phyloP scores from a whole-genome alignment of 2,888 invertebrate species.

The Hypsopygia costalis region DNA sequence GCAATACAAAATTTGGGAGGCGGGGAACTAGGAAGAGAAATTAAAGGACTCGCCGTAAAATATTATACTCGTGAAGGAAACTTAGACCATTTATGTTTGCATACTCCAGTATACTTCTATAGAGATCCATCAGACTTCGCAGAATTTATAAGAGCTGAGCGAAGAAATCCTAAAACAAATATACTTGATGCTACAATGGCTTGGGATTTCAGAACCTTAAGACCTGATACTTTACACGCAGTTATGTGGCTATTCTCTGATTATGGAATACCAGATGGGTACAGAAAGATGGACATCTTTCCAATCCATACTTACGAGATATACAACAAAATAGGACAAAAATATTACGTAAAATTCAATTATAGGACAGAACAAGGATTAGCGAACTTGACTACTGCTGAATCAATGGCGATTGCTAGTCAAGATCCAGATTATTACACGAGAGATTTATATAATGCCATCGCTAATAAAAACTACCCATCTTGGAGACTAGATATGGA shows the following conservation, averaged over 20 bases:
- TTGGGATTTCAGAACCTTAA: slow-evolving; percentile 92
- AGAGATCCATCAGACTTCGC: slow-evolving; percentile 92
- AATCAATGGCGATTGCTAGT: slow-evolving; percentile 83
- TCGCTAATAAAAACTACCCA: slow-evolving; percentile 81
- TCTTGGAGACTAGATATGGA: slow-evolving; percentile 59
- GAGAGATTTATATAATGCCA: slow-evolving; percentile 91
- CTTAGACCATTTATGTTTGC: slow-evolving; percentile 92
- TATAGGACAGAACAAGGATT: slow-evolving; percentile 94
- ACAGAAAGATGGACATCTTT: slow-evolving; percentile 93
- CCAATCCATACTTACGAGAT: slow-evolving; percentile 95
- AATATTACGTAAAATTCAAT: slow-evolving; percentile 92
- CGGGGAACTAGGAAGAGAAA: slow-evolving; percentile 90
- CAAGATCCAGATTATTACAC: slow-evolving; percentile 91
- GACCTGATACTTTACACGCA: slow-evolving; percentile 90
- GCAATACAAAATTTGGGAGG: slow-evolving; percentile 90
- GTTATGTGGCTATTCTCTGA: slow-evolving; percentile 89
- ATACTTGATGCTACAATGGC: slow-evolving; percentile 91
- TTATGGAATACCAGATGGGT: slow-evolving; percentile 93
- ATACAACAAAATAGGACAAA: slow-evolving; percentile 85
- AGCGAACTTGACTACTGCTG: slow-evolving; percentile 83
- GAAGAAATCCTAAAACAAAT: slow-evolving; percentile 92
- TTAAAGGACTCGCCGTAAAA: slow-evolving; percentile 92
- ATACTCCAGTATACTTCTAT: slow-evolving; percentile 92
- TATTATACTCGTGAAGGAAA: slow-evolving; percentile 94
- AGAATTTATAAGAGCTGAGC: slow-evolving; percentile 92